Percentiles rank a stretch among this genome's conserved stretches.
These are phyloP conservation scores for Diorhabda sublineata DNA, from an alignment of 1,140 invertebrate genomes.

Conservation along the genomic window DNA sequence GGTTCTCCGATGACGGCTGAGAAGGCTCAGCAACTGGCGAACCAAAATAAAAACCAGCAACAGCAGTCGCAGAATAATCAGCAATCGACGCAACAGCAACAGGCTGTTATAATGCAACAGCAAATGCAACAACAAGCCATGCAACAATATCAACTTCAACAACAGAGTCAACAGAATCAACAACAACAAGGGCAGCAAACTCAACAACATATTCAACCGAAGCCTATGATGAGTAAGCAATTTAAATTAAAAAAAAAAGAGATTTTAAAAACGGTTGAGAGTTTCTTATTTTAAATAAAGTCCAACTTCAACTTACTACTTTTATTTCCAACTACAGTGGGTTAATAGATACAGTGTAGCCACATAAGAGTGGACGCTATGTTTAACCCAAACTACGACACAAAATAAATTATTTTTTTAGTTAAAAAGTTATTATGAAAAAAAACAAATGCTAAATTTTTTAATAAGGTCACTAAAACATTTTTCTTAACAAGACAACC, in stretches of 20 bases:
- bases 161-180: constrained; percentile 41
- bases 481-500: no score
- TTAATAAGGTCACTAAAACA: no score
- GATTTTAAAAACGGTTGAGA: no score
- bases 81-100: constrained; percentile 49
- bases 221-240: constrained; percentile 54
- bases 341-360: no score
- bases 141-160: constrained; percentile 49
- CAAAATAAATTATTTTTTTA: no score
- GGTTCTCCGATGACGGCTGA: constrained; percentile 46
- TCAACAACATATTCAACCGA: constrained; percentile 54
- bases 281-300: no score
- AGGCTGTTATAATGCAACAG: constrained; percentile 45
- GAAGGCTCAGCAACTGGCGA: constrained; percentile 51
- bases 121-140: constrained; percentile 49
- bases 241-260: background rate
- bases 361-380: no score
- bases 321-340: no score
- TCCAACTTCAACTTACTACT: no score
- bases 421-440: no score
- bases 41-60: constrained; percentile 49
- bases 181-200: constrained; percentile 45
- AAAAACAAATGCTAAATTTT: no score
- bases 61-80: constrained; percentile 48
- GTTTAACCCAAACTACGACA: no score